Conservation (phyloP, 2,888 invertebrate genomes). For the Pollenia amentaria region DNA sequence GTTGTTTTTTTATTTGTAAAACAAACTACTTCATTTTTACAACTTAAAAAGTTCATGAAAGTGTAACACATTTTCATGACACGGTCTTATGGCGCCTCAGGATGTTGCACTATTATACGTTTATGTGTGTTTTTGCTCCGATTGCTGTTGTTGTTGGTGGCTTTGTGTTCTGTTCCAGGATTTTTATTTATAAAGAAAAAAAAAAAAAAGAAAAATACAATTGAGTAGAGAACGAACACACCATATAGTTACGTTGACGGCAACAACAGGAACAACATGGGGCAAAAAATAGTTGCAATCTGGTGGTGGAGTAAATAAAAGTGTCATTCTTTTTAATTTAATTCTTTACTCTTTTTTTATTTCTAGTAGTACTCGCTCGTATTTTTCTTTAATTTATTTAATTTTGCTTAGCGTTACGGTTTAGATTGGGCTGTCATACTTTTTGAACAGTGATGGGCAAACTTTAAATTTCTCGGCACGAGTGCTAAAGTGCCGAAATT, state of each 20-base stretch:
- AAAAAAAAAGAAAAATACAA: not conserved
- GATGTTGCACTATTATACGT: slow-evolving; percentile 61
- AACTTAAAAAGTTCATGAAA: slow-evolving; percentile 69
- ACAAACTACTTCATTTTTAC: slow-evolving; percentile 46
- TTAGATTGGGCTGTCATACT: not conserved
- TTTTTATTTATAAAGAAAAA: slow-evolving; percentile 20
- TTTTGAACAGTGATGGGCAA: no score
- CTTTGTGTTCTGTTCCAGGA: slow-evolving; percentile 17
- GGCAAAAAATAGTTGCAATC: slow-evolving; percentile 1
- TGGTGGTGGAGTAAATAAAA: slow-evolving; percentile 52
- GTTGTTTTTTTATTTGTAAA: slow-evolving; percentile 63
- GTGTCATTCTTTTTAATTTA: slow-evolving; percentile 43
- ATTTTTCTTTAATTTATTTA: slow-evolving; percentile 18
- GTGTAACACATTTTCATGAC: slow-evolving; percentile 66
- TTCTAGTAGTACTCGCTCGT: slow-evolving; percentile 4
- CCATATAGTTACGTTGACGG: not conserved
- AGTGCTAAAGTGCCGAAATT: no score
- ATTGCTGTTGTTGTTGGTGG: not conserved
- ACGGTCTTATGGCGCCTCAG: slow-evolving; percentile 66
- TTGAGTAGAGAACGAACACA: slow-evolving; percentile 6
- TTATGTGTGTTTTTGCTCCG: not conserved
- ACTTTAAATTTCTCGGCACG: no score
- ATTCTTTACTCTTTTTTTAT: slow-evolving; percentile 28
- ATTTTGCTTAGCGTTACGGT: not conserved
- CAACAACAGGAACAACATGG: slow-evolving; percentile 1